Evolutionary conservation across 1,140 invertebrate genomes (phyloP).

Genomic region (Heliconius hewitsoni): DNA sequence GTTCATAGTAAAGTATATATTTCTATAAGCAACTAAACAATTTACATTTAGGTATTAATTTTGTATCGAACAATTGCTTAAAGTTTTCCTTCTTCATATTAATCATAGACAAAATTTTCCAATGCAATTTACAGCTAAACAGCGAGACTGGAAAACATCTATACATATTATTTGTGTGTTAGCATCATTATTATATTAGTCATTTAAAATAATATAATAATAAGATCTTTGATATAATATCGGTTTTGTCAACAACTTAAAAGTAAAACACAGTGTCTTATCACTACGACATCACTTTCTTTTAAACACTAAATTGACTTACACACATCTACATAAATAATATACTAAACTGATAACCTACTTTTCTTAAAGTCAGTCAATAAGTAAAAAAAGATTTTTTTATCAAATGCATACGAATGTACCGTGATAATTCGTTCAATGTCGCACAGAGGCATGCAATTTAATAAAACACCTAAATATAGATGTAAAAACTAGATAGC

Average conservation of each 20-base stretch:
- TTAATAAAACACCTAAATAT: conserved; percentile 45
- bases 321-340: too few species aligned
- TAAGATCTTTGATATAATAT: too few species aligned
- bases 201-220: neutral
- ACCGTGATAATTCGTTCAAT: conserved; percentile 40
- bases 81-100: conserved; percentile 3
- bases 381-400: neutral
- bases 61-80: neutral
- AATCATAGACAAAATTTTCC: conserved; percentile 7
- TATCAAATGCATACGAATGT: conserved; percentile 22
- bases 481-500: conserved; percentile 43
- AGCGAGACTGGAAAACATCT: neutral
- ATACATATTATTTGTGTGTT: neutral
- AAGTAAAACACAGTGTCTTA: too few species aligned
- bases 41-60: neutral
- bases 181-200: neutral
- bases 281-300: too few species aligned
- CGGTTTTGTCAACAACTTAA: too few species aligned
- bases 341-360: too few species aligned
- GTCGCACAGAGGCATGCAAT: conserved; percentile 35
- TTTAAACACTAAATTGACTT: too few species aligned
- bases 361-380: too few species aligned
- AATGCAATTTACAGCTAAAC: conserved; percentile 8
- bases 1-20: neutral
- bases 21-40: neutral